Conservation (phyloP, 2,888 invertebrate genomes). For the Nephrocerus scutellatus region DNA sequence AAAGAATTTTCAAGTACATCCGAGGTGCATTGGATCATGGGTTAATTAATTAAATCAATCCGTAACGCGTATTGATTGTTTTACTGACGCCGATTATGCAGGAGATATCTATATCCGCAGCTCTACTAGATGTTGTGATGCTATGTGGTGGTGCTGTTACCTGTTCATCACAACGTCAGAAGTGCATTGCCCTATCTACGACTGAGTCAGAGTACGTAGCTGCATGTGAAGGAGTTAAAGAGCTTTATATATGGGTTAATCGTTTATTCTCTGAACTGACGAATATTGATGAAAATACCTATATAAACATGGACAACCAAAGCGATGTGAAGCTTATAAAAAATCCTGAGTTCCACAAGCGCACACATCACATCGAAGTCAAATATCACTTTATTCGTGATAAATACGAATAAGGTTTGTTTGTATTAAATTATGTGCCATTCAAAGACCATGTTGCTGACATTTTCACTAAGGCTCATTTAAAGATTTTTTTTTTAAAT, state of each 20-base stretch:
- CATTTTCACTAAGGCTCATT: slow-evolving; percentile 10
- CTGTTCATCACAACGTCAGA: slow-evolving; percentile 14
- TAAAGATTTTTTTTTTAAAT: too few relatives aligned
- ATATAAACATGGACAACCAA: slow-evolving; percentile 26
- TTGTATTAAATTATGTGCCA: slow-evolving; percentile 1
- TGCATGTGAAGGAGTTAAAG: slow-evolving; percentile 26
- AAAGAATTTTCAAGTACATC: slow-evolving; percentile 15
- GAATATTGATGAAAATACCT: background rate
- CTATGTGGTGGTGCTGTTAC: slow-evolving; percentile 4
- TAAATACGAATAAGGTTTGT: background rate
- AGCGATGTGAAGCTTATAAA: slow-evolving; percentile 19
- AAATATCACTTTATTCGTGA: slow-evolving; percentile 10
- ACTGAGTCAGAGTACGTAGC: slow-evolving; percentile 34
- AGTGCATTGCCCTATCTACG: slow-evolving; percentile 23
- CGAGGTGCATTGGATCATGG: slow-evolving; percentile 11
- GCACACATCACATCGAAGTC: slow-evolving; percentile 18
- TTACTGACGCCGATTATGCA: slow-evolving; percentile 12
- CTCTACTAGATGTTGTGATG: slow-evolving; percentile 8
- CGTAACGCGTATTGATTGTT: too few relatives aligned
- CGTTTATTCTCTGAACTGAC: background rate
- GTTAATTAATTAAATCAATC: too few relatives aligned
- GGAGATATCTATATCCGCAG: background rate
- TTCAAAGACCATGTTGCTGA: slow-evolving; percentile 5
- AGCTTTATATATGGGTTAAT: slow-evolving; percentile 21
- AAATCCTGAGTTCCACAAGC: slow-evolving; percentile 18